These are phyloP conservation scores for Microcebus tavaratra DNA, from an alignment of 2,113 vertebrate genomes.

Conservation along the genomic window DNA sequence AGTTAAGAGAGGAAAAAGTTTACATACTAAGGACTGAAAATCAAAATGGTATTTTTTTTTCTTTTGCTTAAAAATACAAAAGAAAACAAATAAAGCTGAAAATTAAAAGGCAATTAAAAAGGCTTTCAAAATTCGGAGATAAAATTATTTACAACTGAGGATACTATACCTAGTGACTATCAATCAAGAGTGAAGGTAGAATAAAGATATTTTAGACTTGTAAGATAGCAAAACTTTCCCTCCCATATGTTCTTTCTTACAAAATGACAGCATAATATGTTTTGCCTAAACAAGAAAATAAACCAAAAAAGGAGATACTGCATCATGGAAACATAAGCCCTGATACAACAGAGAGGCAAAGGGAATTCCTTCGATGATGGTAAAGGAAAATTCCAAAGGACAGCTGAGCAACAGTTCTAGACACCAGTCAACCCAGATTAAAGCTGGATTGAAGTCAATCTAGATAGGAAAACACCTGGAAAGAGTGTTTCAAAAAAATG, in stretches of 20 bases:
- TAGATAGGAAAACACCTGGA: neutral
- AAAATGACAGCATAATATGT: neutral
- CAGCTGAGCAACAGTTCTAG: neutral
- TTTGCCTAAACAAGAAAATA: neutral
- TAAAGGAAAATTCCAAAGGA: neutral
- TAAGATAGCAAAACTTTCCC: neutral
- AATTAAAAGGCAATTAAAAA: neutral
- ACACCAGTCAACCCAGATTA: neutral
- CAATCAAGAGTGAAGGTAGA: neutral
- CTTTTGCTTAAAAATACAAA: neutral
- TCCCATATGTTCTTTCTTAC: rapidly evolving
- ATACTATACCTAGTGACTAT: no score
- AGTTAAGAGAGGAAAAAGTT: neutral
- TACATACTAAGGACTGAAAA: neutral
- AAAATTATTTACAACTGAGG: neutral
- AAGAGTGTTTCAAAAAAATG: neutral
- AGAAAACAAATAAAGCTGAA: neutral
- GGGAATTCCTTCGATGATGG: rapidly evolving
- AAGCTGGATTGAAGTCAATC: neutral
- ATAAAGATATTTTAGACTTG: neutral
- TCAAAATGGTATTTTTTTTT: neutral
- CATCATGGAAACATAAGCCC: neutral
- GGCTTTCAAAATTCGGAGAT: neutral
- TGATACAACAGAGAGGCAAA: neutral
- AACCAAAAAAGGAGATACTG: neutral